Evolutionary conservation across 2,113 vertebrate genomes (phyloP).

Genomic region (Notiomystis cincta): DNA sequence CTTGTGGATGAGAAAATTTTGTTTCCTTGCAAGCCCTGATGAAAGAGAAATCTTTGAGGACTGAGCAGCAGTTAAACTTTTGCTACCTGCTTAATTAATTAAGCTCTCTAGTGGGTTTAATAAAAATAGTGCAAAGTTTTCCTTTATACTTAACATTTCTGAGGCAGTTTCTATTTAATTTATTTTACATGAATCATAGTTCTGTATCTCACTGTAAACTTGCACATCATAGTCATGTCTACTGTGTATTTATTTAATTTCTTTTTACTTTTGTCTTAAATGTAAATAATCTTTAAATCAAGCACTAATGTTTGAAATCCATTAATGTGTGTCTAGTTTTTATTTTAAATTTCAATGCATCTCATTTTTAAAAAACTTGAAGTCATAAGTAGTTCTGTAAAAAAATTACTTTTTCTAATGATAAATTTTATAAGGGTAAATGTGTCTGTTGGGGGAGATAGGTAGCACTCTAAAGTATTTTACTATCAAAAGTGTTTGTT

Average conservation of each 20-base stretch:
- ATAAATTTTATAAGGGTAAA: background rate
- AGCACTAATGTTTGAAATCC: conserved; percentile 28
- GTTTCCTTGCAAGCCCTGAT: background rate
- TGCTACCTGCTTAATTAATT: background rate
- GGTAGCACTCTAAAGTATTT: conserved; percentile 43
- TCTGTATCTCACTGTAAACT: conserved; percentile 15
- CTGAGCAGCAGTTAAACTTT: background rate
- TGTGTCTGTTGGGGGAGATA: conserved; percentile 43
- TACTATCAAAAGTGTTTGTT: conserved; percentile 67
- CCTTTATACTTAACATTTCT: background rate
- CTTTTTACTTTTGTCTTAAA: conserved; percentile 19
- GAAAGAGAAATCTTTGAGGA: background rate
- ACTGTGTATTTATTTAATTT: background rate
- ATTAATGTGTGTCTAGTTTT: conserved; percentile 34
- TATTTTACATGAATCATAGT: conserved; percentile 4
- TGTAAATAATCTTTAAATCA: conserved; percentile 29
- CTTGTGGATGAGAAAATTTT: background rate
- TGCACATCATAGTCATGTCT: conserved; percentile 3
- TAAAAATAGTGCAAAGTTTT: background rate
- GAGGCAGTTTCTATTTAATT: background rate
- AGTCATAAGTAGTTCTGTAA: conserved; percentile 14
- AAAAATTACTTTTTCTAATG: background rate
- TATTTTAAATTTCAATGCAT: conserved; percentile 24
- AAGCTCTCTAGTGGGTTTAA: background rate
- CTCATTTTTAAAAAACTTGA: conserved; percentile 2